Conservation (phyloP, 1,140 invertebrate genomes). For the Conus ventricosus region DNA sequence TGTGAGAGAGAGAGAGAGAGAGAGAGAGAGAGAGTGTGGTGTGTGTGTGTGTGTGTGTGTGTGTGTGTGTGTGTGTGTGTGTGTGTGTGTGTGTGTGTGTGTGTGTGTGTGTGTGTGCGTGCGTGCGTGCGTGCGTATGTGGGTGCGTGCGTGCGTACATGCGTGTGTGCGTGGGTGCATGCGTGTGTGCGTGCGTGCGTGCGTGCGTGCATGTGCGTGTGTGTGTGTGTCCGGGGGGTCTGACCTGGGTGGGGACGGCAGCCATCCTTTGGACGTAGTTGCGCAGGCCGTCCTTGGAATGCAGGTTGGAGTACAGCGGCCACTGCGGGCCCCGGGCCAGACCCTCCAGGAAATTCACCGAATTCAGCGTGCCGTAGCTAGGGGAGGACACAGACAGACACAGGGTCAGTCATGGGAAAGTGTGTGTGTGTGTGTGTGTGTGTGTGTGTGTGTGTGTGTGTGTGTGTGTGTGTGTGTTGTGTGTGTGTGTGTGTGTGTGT, state of each 20-base stretch:
- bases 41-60: neutral
- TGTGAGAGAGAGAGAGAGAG: neutral
- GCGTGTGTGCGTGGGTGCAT: neutral
- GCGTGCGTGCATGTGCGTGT: neutral
- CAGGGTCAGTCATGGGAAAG: too few relatives aligned
- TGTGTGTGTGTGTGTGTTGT: too few relatives aligned
- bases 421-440: too few relatives aligned
- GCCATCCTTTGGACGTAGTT: slow-evolving; percentile 52
- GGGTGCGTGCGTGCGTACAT: neutral
- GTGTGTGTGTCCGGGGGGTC: neutral
- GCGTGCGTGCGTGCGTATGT: neutral
- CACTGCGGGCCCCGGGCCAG: slow-evolving; percentile 43
- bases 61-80: neutral
- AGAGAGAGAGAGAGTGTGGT: neutral
- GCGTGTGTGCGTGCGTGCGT: neutral
- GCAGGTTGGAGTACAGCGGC: slow-evolving; percentile 38
- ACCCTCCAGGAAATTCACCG: slow-evolving; percentile 55
- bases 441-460: too few relatives aligned
- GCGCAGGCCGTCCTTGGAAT: slow-evolving; percentile 41
- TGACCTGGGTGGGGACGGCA: slow-evolving; percentile 40
- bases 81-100: neutral
- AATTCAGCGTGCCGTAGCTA: slow-evolving; percentile 53
- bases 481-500: too few relatives aligned
- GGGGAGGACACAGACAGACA: neutral
- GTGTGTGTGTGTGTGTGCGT: neutral